Percentiles rank a stretch among this genome's conserved stretches.
Conservation (phyloP, 2,113 vertebrate species). For the Hiodon alosoides region DNA sequence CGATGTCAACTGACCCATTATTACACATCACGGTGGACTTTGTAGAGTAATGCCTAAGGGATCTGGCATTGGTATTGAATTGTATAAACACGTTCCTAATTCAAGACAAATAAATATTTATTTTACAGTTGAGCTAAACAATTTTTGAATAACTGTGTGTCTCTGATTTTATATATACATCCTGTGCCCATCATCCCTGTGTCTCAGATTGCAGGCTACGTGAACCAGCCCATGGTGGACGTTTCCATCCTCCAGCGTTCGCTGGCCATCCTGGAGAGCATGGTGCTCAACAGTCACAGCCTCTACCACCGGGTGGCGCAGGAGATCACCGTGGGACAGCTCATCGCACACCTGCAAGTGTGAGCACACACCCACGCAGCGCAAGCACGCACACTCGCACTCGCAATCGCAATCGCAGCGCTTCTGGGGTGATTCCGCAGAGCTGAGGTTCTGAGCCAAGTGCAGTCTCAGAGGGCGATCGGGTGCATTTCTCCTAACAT, state of each 20-base stretch:
- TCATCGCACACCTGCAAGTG: constrained; percentile 98
- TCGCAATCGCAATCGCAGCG: constrained; percentile 18
- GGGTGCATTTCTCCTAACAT: not conserved
- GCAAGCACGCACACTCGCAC: constrained; percentile 16
- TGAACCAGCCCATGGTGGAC: constrained; percentile 93
- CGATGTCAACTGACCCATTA: too few relatives aligned
- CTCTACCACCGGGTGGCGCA: constrained; percentile 93
- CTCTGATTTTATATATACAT: not conserved
- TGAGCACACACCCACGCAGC: constrained; percentile 79
- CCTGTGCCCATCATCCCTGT: not conserved
- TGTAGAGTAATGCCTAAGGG: too few relatives aligned
- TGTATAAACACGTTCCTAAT: too few relatives aligned
- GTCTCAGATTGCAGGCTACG: constrained; percentile 85
- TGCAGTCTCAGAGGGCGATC: too few relatives aligned
- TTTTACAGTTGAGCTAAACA: too few relatives aligned
- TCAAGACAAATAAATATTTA: too few relatives aligned
- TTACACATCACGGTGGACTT: too few relatives aligned
- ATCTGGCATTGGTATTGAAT: too few relatives aligned
- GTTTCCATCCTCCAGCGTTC: constrained; percentile 96
- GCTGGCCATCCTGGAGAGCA: constrained; percentile 93
- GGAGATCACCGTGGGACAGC: constrained; percentile 95
- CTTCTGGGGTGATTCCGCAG: not conserved
- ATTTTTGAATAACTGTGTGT: not conserved
- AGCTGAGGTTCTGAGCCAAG: not conserved
- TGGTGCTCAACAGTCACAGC: constrained; percentile 97